Conservation (phyloP, 2,113 vertebrate genomes). For the Penelope pileata region DNA sequence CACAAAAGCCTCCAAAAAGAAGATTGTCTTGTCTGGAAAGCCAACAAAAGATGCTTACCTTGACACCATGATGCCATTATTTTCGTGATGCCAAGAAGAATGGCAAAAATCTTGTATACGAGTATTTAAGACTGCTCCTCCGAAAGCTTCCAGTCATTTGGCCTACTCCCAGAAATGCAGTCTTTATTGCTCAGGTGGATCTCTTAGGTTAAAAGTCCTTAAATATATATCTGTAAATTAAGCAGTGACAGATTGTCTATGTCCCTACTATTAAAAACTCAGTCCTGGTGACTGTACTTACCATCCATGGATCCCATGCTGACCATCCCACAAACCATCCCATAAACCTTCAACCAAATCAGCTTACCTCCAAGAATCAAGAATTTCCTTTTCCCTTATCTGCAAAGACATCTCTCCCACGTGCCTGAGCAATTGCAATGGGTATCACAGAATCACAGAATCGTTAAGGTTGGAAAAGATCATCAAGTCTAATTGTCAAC, state of each 20-base stretch:
- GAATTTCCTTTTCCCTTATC: not conserved
- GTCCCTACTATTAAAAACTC: not conserved
- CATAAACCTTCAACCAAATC: not conserved
- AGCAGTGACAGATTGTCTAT: not conserved
- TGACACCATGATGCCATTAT: not conserved
- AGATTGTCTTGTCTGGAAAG: not conserved
- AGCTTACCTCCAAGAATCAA: not conserved
- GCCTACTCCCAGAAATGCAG: not conserved
- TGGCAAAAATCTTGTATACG: not conserved
- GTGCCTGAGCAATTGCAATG: fast-evolving
- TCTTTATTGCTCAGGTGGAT: not conserved
- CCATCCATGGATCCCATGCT: not conserved
- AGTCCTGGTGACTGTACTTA: not conserved
- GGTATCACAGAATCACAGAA: too few relatives aligned
- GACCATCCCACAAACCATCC: not conserved
- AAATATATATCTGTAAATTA: not conserved
- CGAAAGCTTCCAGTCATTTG: not conserved
- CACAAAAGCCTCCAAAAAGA: not conserved
- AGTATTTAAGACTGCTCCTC: not conserved
- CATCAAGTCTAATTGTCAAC: too few relatives aligned
- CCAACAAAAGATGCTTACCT: not conserved
- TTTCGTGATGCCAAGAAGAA: not conserved
- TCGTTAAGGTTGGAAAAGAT: too few relatives aligned
- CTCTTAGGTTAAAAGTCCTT: not conserved
- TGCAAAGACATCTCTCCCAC: not conserved